Evolutionary conservation across 2,797 vertebrate species (phyloP).

Genomic region (Falco cherrug): DNA sequence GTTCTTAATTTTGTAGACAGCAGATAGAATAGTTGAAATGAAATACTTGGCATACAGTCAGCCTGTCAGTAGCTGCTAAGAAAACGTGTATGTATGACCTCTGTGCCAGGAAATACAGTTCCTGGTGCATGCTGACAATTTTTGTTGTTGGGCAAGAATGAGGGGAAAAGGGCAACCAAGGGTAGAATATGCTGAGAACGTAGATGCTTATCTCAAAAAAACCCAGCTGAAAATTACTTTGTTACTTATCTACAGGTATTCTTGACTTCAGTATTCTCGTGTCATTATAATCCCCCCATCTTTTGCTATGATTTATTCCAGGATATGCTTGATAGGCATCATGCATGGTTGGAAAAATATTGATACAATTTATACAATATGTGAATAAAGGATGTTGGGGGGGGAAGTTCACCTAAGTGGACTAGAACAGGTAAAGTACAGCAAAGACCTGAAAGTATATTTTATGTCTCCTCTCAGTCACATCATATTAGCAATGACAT

Average conservation of each 20-base stretch:
- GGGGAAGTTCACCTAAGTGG: not conserved
- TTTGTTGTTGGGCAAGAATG: not conserved
- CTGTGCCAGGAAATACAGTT: not conserved
- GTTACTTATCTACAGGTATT: not conserved
- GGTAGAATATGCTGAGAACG: not conserved
- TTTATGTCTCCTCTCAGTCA: not conserved
- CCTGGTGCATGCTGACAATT: not conserved
- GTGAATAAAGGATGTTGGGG: not conserved
- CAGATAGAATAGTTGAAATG: not conserved
- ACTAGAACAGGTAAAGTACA: not conserved
- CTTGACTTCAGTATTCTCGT: not conserved
- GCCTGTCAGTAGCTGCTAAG: not conserved
- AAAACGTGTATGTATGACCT: not conserved
- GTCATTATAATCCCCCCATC: not conserved
- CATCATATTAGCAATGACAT: not conserved
- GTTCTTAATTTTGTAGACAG: not conserved
- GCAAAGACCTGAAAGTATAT: not conserved
- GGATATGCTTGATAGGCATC: not conserved
- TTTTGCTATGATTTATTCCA: not conserved
- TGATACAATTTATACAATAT: not conserved
- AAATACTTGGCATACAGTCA: not conserved
- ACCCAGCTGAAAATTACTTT: not conserved
- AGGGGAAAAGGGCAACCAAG: not conserved
- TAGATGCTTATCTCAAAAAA: not conserved
- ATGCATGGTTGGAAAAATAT: not conserved